Conservation (phyloP, 2,113 vertebrate species). For the Antennarius striatus region DNA sequence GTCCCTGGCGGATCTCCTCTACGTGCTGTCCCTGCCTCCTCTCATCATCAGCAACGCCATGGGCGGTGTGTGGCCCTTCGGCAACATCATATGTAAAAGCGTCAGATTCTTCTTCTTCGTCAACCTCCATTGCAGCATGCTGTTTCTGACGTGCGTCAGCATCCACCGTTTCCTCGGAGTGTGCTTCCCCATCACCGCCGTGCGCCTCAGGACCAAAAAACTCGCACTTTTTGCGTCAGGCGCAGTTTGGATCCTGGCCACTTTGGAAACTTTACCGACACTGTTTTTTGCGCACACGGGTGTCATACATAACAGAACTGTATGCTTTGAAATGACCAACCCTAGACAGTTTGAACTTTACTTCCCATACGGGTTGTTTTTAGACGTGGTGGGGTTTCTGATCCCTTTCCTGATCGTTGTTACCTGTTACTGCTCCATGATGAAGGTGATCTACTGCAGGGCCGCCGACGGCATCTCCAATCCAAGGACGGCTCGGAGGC, state of each 20-base stretch:
- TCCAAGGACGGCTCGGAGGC: background rate
- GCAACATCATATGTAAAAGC: slow-evolving; percentile 61
- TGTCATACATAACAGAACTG: slow-evolving; percentile 12
- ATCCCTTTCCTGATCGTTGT: slow-evolving; percentile 58
- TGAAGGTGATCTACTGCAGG: slow-evolving; percentile 49
- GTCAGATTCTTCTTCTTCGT: slow-evolving; percentile 67
- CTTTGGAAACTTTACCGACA: slow-evolving; percentile 59
- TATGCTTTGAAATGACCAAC: slow-evolving; percentile 69
- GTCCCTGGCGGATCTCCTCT: slow-evolving; percentile 67
- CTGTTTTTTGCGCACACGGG: slow-evolving; percentile 57
- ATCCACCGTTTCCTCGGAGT: slow-evolving; percentile 67
- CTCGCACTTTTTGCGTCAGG: slow-evolving; percentile 14
- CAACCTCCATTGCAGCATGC: slow-evolving; percentile 71
- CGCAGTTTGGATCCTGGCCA: slow-evolving; percentile 55
- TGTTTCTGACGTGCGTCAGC: slow-evolving; percentile 73
- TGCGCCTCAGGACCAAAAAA: slow-evolving; percentile 46
- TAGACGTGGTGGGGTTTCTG: slow-evolving; percentile 60
- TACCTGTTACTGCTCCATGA: slow-evolving; percentile 60
- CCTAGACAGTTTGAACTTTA: slow-evolving; percentile 43
- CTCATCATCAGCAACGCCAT: slow-evolving; percentile 63
- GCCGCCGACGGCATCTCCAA: background rate
- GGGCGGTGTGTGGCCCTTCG: slow-evolving; percentile 64
- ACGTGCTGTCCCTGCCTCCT: slow-evolving; percentile 66
- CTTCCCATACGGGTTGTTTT: slow-evolving; percentile 56
- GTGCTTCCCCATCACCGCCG: slow-evolving; percentile 61